These are phyloP conservation scores for Aricia artaxerxes DNA, from an alignment of 2,888 invertebrate species.

Conservation along the genomic window DNA sequence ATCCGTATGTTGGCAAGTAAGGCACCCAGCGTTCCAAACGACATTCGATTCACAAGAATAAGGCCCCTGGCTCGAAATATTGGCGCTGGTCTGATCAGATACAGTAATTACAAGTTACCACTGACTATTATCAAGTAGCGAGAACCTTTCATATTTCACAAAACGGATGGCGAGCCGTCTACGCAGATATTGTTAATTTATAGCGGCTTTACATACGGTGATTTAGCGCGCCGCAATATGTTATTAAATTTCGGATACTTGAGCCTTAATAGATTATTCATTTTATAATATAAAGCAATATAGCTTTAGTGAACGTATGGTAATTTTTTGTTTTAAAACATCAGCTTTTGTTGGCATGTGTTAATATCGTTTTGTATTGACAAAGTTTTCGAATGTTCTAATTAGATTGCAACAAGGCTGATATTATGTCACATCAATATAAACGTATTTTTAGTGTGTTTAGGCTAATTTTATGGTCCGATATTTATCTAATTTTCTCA, in stretches of 20 bases:
- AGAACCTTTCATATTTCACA: slow-evolving; percentile 76
- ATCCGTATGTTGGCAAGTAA: no score
- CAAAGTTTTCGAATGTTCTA: no score
- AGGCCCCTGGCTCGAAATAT: slow-evolving; percentile 16
- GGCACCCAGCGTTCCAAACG: not conserved
- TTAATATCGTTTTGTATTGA: no score
- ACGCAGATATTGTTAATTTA: slow-evolving; percentile 67
- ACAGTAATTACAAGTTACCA: slow-evolving; percentile 74
- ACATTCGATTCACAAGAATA: not conserved
- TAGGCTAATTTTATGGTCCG: no score
- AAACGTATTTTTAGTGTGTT: no score
- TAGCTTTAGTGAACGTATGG: not conserved
- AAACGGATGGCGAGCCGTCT: slow-evolving; percentile 63
- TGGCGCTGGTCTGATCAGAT: slow-evolving; percentile 54
- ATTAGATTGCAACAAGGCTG: no score
- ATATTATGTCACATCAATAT: no score
- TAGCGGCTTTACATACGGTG: slow-evolving; percentile 48
- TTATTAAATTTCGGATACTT: slow-evolving; percentile 34
- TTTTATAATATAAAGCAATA: slow-evolving; percentile 32
- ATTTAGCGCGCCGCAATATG: slow-evolving; percentile 28
- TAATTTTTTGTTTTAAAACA: not conserved
- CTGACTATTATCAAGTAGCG: slow-evolving; percentile 77
- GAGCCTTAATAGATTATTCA: slow-evolving; percentile 40
- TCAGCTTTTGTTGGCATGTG: not conserved
- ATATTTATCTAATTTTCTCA: no score